Conservation (phyloP, 1,140 invertebrate species). For the Listronotus oregonensis region DNA sequence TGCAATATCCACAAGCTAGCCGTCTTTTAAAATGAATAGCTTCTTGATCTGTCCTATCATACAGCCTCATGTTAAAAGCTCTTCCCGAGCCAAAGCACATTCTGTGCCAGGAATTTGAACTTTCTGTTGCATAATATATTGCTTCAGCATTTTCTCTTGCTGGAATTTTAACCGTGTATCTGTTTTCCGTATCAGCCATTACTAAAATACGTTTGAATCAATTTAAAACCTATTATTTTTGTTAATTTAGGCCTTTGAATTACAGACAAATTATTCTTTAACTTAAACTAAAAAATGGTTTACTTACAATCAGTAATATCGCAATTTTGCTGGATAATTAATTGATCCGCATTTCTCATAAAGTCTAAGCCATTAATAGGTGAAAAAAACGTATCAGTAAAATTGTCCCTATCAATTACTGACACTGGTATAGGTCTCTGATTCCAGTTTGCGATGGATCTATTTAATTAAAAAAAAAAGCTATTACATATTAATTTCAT, state of each 20-base stretch:
- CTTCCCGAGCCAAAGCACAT: constrained; percentile 64
- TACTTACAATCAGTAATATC: constrained; percentile 63
- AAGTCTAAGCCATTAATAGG: constrained; percentile 63
- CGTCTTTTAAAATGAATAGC: constrained; percentile 63
- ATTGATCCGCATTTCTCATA: constrained; percentile 59
- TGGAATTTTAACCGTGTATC: constrained; percentile 66
- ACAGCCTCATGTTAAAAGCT: constrained; percentile 64
- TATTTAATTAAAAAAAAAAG: background rate
- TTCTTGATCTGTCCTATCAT: constrained; percentile 68
- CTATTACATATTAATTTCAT: no score
- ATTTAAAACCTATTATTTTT: no score
- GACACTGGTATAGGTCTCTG: constrained; percentile 59
- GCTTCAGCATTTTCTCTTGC: constrained; percentile 60
- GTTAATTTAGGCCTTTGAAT: no score
- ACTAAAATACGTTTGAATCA: constrained; percentile 38
- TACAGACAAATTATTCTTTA: background rate
- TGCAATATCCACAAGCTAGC: constrained; percentile 57
- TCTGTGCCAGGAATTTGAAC: constrained; percentile 61
- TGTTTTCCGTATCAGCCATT: constrained; percentile 62
- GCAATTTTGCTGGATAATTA: constrained; percentile 64
- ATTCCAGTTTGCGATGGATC: constrained; percentile 8
- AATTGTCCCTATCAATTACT: constrained; percentile 60
- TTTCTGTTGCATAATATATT: constrained; percentile 66
- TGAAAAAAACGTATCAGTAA: constrained; percentile 58
- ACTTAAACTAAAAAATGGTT: background rate